A percentile compares a stretch with the other conserved stretches of the same genome.
Evolutionary conservation across 1,140 invertebrate species (phyloP).

Genomic region (Acyrthosiphon pisum): DNA sequence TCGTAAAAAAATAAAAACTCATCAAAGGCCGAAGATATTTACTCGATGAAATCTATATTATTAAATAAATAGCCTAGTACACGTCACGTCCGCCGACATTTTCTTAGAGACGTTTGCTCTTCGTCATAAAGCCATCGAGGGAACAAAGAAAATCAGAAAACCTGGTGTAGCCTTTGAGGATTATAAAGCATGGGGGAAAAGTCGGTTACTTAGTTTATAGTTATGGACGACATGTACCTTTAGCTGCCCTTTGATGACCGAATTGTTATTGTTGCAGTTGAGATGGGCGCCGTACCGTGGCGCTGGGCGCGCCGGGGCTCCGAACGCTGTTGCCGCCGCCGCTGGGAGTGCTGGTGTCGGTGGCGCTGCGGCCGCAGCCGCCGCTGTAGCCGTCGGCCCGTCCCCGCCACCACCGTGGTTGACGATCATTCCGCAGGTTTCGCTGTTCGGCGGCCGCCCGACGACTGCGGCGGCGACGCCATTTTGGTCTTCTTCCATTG

Average conservation of each 20-base stretch:
- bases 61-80: too few species aligned
- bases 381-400: background rate
- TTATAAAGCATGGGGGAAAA: background rate
- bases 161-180: too few species aligned
- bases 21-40: background rate
- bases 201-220: too few species aligned
- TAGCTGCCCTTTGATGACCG: constrained; percentile 30
- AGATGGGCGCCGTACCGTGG: constrained; percentile 14
- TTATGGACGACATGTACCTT: background rate
- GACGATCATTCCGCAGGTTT: constrained; percentile 42
- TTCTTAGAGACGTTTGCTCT: background rate
- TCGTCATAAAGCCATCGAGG: background rate
- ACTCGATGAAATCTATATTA: background rate
- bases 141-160: background rate
- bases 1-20: background rate
- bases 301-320: background rate
- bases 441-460: constrained; percentile 26
- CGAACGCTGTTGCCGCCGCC: background rate
- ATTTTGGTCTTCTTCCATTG: constrained; percentile 53
- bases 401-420: background rate
- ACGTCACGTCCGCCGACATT: too few species aligned
- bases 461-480: constrained; percentile 6
- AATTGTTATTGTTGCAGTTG: constrained; percentile 42
- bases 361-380: background rate
- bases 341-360: background rate